A percentile compares a stretch with the other conserved stretches of the same genome.
These are phyloP conservation scores for Anguilla pacifica DNA, from an alignment of 2,797 vertebrate genomes.

Conservation along the genomic window DNA sequence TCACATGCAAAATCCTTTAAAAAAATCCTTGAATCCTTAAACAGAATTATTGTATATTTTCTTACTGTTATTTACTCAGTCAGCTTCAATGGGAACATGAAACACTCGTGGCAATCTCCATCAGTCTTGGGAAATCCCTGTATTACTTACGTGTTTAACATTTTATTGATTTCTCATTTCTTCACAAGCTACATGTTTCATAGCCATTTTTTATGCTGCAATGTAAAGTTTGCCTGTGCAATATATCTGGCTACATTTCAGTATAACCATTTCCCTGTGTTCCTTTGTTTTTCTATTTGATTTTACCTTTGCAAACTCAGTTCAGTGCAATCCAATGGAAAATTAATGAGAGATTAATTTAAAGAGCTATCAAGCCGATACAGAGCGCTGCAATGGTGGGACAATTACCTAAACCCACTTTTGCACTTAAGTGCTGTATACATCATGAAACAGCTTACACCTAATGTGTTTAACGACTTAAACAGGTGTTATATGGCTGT, in stretches of 20 bases:
- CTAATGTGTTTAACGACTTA: too few species aligned
- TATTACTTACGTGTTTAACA: not conserved
- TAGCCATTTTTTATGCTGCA: not conserved
- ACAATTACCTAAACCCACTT: not conserved
- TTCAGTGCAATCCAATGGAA: not conserved
- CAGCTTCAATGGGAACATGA: not conserved
- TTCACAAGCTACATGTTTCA: not conserved
- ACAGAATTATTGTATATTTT: not conserved
- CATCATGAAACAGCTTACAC: too few species aligned
- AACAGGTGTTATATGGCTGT: too few species aligned
- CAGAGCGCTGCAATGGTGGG: not conserved
- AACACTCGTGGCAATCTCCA: not conserved
- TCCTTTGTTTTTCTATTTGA: not conserved
- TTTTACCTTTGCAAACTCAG: not conserved
- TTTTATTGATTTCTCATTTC: not conserved
- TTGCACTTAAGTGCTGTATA: not conserved
- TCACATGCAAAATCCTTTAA: not conserved
- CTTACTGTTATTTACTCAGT: not conserved
- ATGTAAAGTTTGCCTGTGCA: not conserved
- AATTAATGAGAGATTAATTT: not conserved
- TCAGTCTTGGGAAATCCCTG: not conserved
- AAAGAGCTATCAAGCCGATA: not conserved
- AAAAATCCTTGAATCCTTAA: not conserved
- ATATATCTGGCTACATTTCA: not conserved
- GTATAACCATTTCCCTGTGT: not conserved